Evolutionary conservation across 2,888 invertebrate species (phyloP).

Genomic region (Mantis religiosa): DNA sequence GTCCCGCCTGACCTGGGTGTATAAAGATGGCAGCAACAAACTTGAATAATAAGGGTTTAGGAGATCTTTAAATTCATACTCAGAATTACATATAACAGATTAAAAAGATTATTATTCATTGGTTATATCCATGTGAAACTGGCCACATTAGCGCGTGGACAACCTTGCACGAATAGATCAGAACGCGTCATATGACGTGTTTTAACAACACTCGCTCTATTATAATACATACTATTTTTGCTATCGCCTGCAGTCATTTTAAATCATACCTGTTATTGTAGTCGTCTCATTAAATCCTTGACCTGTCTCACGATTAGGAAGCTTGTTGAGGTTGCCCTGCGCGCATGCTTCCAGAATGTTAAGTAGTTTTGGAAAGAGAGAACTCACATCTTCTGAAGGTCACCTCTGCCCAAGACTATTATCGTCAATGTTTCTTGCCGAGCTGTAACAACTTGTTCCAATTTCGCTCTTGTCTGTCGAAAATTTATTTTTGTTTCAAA

Average conservation of each 20-base stretch:
- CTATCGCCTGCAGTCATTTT: not conserved
- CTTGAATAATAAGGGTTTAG: too few relatives aligned
- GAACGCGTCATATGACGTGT: not conserved
- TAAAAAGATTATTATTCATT: too few relatives aligned
- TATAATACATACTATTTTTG: not conserved
- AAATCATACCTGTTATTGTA: not conserved
- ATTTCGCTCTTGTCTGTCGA: too few relatives aligned
- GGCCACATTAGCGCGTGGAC: too few relatives aligned
- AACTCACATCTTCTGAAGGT: not conserved
- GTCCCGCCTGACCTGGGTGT: too few relatives aligned
- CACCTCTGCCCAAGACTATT: not conserved
- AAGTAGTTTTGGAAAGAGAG: not conserved
- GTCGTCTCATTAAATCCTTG: not conserved
- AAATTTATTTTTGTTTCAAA: too few relatives aligned
- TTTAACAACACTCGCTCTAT: not conserved
- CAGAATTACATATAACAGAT: too few relatives aligned
- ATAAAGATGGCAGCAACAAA: too few relatives aligned
- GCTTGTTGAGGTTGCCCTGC: not conserved
- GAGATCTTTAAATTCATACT: too few relatives aligned
- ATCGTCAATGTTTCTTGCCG: not conserved
- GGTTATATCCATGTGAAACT: too few relatives aligned
- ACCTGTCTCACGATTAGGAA: constrained; percentile 2
- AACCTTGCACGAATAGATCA: not conserved
- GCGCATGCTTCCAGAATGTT: not conserved
- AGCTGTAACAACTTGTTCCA: too few relatives aligned